A percentile compares a stretch with the other conserved stretches of the same genome.
Evolutionary conservation across 1,140 invertebrate species (phyloP).

Genomic region (Pantala flavescens): DNA sequence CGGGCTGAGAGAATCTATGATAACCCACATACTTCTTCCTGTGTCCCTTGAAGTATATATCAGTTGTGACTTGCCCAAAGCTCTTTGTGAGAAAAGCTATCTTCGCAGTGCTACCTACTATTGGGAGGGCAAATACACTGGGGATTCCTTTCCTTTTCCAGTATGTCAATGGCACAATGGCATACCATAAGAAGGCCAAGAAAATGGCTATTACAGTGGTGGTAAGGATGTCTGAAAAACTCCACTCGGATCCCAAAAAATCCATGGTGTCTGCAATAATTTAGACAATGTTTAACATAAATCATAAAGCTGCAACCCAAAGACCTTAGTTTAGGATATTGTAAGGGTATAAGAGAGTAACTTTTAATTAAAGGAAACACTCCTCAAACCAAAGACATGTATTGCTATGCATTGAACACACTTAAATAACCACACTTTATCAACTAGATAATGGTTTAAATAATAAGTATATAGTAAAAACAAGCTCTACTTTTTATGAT

Average conservation of each 20-base stretch:
- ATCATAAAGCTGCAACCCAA: too few species aligned
- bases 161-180: slow-evolving; percentile 11
- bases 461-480: too few species aligned
- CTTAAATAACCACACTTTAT: too few species aligned
- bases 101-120: background rate
- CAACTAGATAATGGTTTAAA: too few species aligned
- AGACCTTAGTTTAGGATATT: too few species aligned
- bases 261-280: background rate
- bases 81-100: background rate
- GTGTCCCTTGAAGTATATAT: background rate
- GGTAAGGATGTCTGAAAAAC: background rate
- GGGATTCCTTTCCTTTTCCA: background rate
- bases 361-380: too few species aligned
- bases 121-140: background rate
- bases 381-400: too few species aligned
- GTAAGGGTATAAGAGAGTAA: too few species aligned
- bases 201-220: background rate
- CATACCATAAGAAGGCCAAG: background rate
- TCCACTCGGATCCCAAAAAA: background rate
- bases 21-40: slow-evolving; percentile 15
- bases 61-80: background rate
- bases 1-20: slow-evolving; percentile 15
- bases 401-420: too few species aligned
- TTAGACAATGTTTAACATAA: too few species aligned
- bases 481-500: too few species aligned